These are phyloP conservation scores for Salvelinus namaycush DNA, from an alignment of 2,113 vertebrate genomes.

Conservation along the genomic window DNA sequence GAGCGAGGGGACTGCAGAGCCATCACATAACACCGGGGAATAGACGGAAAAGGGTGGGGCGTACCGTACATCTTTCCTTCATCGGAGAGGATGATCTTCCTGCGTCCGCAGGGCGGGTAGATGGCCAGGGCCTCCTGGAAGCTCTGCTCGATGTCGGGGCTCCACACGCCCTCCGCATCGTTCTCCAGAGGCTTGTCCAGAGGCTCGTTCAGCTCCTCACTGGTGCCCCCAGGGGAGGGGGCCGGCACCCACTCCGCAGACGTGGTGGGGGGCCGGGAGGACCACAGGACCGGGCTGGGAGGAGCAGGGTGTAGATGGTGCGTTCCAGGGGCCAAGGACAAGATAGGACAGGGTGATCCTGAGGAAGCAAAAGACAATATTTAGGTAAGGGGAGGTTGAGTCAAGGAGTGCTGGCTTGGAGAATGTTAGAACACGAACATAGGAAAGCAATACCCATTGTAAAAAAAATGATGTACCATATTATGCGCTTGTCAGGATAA, in stretches of 20 bases:
- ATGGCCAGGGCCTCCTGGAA: slow-evolving; percentile 88
- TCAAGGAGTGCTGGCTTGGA: no score
- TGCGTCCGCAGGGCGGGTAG: slow-evolving; percentile 84
- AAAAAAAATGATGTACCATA: background rate
- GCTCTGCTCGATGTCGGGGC: slow-evolving; percentile 98
- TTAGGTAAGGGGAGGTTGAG: background rate
- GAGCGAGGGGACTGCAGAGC: background rate
- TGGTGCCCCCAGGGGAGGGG: slow-evolving; percentile 93
- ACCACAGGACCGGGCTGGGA: slow-evolving; percentile 29
- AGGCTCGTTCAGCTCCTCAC: slow-evolving; percentile 81
- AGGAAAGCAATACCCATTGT: background rate
- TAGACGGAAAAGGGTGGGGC: slow-evolving; percentile 42
- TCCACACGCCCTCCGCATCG: slow-evolving; percentile 97
- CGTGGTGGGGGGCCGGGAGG: slow-evolving; percentile 69
- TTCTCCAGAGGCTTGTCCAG: slow-evolving; percentile 97
- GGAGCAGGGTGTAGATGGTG: background rate
- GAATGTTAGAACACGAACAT: no score
- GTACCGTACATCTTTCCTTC: slow-evolving; percentile 96
- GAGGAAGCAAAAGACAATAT: background rate
- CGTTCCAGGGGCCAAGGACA: background rate
- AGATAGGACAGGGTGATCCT: background rate
- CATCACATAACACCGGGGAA: background rate
- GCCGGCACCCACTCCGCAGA: slow-evolving; percentile 83
- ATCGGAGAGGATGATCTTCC: slow-evolving; percentile 88
- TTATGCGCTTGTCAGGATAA: background rate